Base-by-base conservation (phyloP, 2,888 invertebrate genomes). In the Pseudococcus jackbeardsleyi region DNA sequence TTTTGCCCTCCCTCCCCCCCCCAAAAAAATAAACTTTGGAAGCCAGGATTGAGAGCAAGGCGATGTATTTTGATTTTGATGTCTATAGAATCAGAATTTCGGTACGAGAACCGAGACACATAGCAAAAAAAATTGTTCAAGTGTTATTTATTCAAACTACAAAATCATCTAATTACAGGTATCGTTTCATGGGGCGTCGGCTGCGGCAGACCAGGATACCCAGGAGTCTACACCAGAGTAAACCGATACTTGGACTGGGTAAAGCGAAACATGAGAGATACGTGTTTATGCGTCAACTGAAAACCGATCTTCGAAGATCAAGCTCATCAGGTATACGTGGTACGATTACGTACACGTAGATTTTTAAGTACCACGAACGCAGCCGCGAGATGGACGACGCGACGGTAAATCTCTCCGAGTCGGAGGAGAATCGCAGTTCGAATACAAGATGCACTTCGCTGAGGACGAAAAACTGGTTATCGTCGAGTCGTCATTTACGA, bases 161-260 rank as follows among this genome's bases (percentile, higher is more conserved):
- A 5, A 59, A 17, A 39, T 72, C 72, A 1, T 33, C 33, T 72
- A 15, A 72, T 59, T 89, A 0, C 90, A 91, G 91, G 91, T n/a
- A 91, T 91, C 54, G 91, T 91, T 33, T 91, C 91, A 1, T 91
- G 91, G 91, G 91, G 91, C 15, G 91, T 91, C n/a, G 91, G 91
- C 9, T 91, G 91, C 89, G 91, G 95, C 0, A 92, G 94, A 90
- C 94, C 95, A 0, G 94, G 94, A 90, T 94, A 94, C 89, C 96
- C 96, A 0, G 97, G 97, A 4, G 96, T 97, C 9, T 97, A 97
- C 92, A 93, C 95, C 0, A 92, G 96, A 87, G 96, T 96, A 42
- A 96, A 96, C 92, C 93, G 96, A 89, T 97, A 95, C 91, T 91
- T 95, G 88, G 90, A 94, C 19, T 96, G 96, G 96, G 93, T 95